phyloP scores from a whole-genome alignment of 2,888 invertebrate species.

The Buathra laborator region DNA sequence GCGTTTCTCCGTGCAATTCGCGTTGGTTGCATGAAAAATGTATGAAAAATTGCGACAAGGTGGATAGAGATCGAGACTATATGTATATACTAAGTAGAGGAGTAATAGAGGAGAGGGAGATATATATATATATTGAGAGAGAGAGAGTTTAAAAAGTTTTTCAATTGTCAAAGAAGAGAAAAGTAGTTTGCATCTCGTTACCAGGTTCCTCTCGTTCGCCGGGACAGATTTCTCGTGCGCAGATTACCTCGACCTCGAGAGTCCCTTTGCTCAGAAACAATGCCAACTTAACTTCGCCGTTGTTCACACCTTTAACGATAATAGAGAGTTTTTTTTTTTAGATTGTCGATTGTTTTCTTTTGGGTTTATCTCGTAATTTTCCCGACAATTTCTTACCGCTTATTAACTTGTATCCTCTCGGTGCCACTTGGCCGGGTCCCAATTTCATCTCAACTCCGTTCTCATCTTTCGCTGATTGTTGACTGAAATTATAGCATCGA shows the following conservation, averaged over 20 bases:
- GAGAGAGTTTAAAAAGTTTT: constrained; percentile 48
- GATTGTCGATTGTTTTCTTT: not conserved
- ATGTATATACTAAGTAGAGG: not conserved
- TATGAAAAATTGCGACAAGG: constrained; percentile 8
- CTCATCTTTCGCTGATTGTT: constrained; percentile 77
- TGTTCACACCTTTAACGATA: constrained; percentile 86
- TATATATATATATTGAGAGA: too few species aligned
- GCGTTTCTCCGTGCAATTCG: too few species aligned
- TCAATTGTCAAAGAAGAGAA: constrained; percentile 51
- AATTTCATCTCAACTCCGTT: constrained; percentile 86
- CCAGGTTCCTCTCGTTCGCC: constrained; percentile 91
- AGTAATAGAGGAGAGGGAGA: too few species aligned
- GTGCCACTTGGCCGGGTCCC: constrained; percentile 94
- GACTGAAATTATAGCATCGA: constrained; percentile 72
- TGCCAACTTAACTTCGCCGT: constrained; percentile 94
- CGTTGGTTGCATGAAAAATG: not conserved
- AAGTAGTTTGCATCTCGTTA: constrained; percentile 76
- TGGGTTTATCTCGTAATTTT: constrained; percentile 28
- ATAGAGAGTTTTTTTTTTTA: not conserved
- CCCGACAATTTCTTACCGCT: constrained; percentile 74
- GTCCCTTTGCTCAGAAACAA: constrained; percentile 96
- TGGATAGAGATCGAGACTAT: not conserved
- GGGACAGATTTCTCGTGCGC: constrained; percentile 89
- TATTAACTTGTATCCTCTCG: constrained; percentile 90
- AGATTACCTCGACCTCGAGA: constrained; percentile 94